These are phyloP conservation scores for Drosophila carrolli DNA, from an alignment of 1,140 invertebrate species.

Conservation along the genomic window DNA sequence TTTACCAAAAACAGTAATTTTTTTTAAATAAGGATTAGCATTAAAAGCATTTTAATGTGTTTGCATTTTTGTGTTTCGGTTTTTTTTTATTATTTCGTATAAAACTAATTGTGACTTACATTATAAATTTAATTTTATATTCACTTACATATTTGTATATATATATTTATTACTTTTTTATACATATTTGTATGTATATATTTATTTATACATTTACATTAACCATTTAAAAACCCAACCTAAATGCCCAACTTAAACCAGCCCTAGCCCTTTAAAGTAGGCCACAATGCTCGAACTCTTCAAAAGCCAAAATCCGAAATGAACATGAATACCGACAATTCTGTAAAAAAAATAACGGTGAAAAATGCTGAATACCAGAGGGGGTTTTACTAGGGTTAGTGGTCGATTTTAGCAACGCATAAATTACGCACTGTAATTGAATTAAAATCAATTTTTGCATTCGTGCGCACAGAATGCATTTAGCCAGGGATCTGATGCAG, in stretches of 20 bases:
- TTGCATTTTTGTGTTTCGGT: too few relatives aligned
- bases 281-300: not conserved
- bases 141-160: too few relatives aligned
- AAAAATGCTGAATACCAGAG: not conserved
- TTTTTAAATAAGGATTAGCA: too few relatives aligned
- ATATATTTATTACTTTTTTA: too few relatives aligned
- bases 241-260: too few relatives aligned
- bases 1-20: not conserved
- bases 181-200: too few relatives aligned
- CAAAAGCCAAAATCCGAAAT: not conserved
- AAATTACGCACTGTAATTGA: constrained; percentile 76
- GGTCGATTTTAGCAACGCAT: constrained; percentile 67
- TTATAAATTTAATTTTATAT: too few relatives aligned
- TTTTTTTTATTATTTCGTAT: too few relatives aligned
- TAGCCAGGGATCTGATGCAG: constrained; percentile 36
- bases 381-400: constrained; percentile 3
- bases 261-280: not conserved
- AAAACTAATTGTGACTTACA: too few relatives aligned
- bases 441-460: constrained; percentile 75
- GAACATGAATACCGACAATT: not conserved
- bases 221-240: too few relatives aligned
- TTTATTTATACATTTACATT: too few relatives aligned
- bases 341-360: not conserved
- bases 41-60: too few relatives aligned
- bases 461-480: constrained; percentile 40